A percentile compares a stretch with the other conserved stretches of the same genome.
These are phyloP conservation scores for Drosophila flavopinicola DNA, from an alignment of 2,888 invertebrate genomes.

Conservation along the genomic window DNA sequence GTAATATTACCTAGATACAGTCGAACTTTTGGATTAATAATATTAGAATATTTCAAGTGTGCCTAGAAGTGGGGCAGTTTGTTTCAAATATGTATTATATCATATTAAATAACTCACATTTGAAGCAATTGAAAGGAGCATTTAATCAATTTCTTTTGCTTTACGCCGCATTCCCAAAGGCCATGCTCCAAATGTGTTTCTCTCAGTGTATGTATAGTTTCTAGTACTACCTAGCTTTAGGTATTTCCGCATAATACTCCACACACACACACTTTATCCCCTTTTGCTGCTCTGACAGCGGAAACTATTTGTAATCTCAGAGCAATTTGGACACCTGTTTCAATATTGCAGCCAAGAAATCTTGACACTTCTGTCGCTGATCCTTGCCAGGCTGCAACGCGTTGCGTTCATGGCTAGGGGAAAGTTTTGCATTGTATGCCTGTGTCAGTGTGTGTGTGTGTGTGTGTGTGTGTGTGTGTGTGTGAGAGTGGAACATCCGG, in stretches of 20 bases:
- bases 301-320: constrained; percentile 60
- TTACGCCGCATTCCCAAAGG: background rate
- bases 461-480: background rate
- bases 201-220: constrained; percentile 3
- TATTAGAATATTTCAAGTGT: too few species aligned
- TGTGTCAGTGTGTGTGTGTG: background rate
- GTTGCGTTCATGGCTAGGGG: constrained; percentile 6
- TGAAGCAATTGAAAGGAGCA: too few species aligned
- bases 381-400: constrained; percentile 35
- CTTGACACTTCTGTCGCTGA: constrained; percentile 55
- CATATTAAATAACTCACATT: too few species aligned
- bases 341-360: constrained; percentile 70
- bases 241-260: background rate
- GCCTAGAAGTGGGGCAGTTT: too few species aligned
- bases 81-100: too few species aligned
- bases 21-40: too few species aligned
- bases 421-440: constrained; percentile 48
- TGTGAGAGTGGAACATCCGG: constrained; percentile 51
- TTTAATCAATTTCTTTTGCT: background rate
- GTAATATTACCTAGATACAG: too few species aligned
- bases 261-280: background rate
- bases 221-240: background rate
- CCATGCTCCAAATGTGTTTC: background rate
- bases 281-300: constrained; percentile 19
- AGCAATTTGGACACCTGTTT: constrained; percentile 75